Conservation (phyloP, 2,113 vertebrate genomes). For the Felis chaus region DNA sequence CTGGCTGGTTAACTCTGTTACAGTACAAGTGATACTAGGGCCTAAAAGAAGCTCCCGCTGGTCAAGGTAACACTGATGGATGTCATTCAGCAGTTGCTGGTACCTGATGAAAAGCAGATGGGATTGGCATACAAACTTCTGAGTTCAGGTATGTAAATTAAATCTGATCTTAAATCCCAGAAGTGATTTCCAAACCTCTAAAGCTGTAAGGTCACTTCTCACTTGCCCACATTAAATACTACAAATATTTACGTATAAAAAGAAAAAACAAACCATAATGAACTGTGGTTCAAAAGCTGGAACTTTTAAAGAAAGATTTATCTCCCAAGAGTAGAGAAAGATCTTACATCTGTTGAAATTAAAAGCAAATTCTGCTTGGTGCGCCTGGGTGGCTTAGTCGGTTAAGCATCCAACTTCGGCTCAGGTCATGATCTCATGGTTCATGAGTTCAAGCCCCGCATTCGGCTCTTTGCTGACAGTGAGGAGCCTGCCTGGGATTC, state of each 20-base stretch:
- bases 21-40: slow-evolving; percentile 95
- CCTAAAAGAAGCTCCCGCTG: slow-evolving; percentile 94
- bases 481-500: no score
- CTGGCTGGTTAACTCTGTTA: slow-evolving; percentile 95
- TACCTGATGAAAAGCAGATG: slow-evolving; percentile 87
- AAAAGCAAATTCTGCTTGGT: neutral
- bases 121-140: neutral
- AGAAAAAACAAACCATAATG: neutral
- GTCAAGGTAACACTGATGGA: slow-evolving; percentile 97
- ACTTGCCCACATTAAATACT: slow-evolving; percentile 22
- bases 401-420: no score
- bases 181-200: neutral
- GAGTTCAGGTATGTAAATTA: neutral
- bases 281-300: neutral
- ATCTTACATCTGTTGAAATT: neutral
- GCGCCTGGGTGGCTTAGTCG: no score
- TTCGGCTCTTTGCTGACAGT: no score
- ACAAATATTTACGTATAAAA: neutral
- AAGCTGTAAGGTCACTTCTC: neutral
- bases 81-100: slow-evolving; percentile 93
- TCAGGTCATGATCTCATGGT: no score
- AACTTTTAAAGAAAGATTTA: neutral
- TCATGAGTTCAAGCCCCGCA: no score
- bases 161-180: neutral
- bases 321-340: neutral